These are phyloP conservation scores for Drosophila serrata DNA, from an alignment of 1,140 invertebrate genomes.

Conservation along the genomic window DNA sequence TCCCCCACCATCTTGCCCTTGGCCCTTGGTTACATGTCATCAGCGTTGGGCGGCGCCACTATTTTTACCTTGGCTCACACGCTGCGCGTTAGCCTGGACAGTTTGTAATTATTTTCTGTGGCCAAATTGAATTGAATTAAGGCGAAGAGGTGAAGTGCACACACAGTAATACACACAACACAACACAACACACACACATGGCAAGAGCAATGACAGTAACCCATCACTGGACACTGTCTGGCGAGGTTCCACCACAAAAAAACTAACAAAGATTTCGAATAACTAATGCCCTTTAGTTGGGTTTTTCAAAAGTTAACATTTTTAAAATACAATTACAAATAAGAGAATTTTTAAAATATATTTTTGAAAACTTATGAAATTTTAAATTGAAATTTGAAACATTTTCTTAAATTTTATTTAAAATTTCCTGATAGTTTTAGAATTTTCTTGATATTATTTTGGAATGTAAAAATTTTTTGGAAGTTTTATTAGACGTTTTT, in stretches of 20 bases:
- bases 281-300: neutral
- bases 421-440: no score
- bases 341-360: no score
- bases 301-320: neutral
- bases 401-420: no score
- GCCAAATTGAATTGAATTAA: conserved; percentile 82
- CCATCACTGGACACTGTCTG: conserved; percentile 22
- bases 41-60: conserved; percentile 61
- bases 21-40: conserved; percentile 63
- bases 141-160: conserved; percentile 55
- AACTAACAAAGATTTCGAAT: neutral
- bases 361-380: no score
- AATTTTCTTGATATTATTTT: no score
- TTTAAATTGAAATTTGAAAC: no score
- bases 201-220: conserved; percentile 19
- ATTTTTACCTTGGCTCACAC: conserved; percentile 61
- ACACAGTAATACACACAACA: conserved; percentile 1
- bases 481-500: neutral
- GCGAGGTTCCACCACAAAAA: neutral
- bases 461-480: neutral
- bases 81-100: conserved; percentile 77
- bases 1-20: conserved; percentile 10
- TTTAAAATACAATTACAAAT: no score
- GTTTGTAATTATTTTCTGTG: conserved; percentile 81
- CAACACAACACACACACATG: conserved; percentile 6